A percentile compares a stretch with the other conserved stretches of the same genome.
Evolutionary conservation across 2,113 vertebrate species (phyloP).

Genomic region (Notothenia rossii): DNA sequence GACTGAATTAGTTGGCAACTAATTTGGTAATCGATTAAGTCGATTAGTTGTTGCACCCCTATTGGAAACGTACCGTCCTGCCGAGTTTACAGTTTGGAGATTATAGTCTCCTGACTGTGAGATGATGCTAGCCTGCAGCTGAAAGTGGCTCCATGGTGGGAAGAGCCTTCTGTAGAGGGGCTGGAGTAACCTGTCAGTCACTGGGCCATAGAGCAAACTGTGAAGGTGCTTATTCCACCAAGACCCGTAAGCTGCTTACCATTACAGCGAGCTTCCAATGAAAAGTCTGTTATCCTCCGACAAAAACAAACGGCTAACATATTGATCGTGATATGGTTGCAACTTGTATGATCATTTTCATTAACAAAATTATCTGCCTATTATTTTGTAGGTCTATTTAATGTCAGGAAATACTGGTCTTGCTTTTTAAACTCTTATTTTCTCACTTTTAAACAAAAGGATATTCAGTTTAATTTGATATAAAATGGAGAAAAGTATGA

Average conservation of each 20-base stretch:
- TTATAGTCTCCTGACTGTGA: neutral
- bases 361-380: too few relatives aligned
- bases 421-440: too few relatives aligned
- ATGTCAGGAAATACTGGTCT: too few relatives aligned
- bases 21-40: too few relatives aligned
- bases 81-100: neutral
- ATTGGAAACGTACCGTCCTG: neutral
- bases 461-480: too few relatives aligned
- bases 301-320: slow-evolving; percentile 30
- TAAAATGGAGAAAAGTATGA: too few relatives aligned
- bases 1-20: too few relatives aligned
- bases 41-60: too few relatives aligned
- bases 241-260: slow-evolving; percentile 63
- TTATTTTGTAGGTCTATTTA: too few relatives aligned
- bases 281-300: slow-evolving; percentile 30
- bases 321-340: neutral
- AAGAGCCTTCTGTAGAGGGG: slow-evolving; percentile 7
- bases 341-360: too few relatives aligned
- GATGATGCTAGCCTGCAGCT: neutral
- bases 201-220: slow-evolving; percentile 25
- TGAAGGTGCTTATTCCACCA: slow-evolving; percentile 34
- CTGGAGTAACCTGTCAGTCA: slow-evolving; percentile 1
- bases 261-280: slow-evolving; percentile 17
- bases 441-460: too few relatives aligned
- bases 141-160: slow-evolving; percentile 1